These are phyloP conservation scores for Apantesis nais DNA, from an alignment of 2,888 invertebrate genomes.

Conservation along the genomic window DNA sequence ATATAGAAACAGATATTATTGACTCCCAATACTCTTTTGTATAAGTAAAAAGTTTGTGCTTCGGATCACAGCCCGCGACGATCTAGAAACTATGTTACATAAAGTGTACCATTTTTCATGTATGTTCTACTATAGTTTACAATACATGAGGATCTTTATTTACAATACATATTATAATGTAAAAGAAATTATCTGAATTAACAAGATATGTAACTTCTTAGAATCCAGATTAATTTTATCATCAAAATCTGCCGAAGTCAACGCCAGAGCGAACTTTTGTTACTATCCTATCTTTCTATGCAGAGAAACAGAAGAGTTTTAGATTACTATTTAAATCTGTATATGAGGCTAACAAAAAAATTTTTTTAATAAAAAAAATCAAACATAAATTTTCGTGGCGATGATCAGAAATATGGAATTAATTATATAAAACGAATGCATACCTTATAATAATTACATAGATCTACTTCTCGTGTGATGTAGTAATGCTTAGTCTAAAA, in stretches of 20 bases:
- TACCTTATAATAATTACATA: not conserved
- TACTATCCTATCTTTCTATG: too few relatives aligned
- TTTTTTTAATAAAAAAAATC: too few relatives aligned
- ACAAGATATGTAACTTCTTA: not conserved
- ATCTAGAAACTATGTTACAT: constrained; percentile 24
- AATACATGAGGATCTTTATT: not conserved
- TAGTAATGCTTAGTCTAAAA: too few relatives aligned
- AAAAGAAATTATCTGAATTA: not conserved
- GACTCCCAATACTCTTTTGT: constrained; percentile 31
- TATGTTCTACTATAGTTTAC: not conserved
- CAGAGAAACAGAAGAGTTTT: too few relatives aligned
- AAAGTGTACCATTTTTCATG: not conserved
- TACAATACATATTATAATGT: not conserved
- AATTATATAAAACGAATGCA: not conserved
- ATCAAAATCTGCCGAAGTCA: not conserved
- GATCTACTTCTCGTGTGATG: not conserved
- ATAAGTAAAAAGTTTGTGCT: constrained; percentile 56
- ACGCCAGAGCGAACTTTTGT: too few relatives aligned
- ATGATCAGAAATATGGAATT: not conserved
- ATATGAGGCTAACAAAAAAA: not conserved
- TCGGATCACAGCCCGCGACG: constrained; percentile 58
- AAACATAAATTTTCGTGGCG: not conserved
- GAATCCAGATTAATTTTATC: not conserved
- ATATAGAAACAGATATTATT: constrained; percentile 18
- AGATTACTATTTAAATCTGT: not conserved